phyloP scores from a whole-genome alignment of 2,113 vertebrate species.

The Elephas maximus region DNA sequence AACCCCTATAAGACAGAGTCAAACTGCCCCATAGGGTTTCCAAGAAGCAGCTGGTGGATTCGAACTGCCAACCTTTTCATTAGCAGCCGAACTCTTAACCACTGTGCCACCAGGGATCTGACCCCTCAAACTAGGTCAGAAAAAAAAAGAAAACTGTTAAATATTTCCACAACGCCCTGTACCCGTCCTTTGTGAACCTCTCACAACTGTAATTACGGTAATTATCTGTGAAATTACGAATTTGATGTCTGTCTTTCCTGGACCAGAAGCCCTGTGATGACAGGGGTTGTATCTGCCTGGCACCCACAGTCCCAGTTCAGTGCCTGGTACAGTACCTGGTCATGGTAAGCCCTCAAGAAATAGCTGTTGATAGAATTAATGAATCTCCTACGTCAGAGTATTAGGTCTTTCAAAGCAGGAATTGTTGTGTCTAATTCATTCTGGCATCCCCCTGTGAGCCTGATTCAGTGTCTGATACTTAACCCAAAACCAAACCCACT shows the following conservation, averaged over 20 bases:
- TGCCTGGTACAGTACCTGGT: no score
- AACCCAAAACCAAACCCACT: no score
- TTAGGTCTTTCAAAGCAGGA: neutral
- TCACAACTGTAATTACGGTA: neutral
- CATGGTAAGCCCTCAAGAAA: neutral
- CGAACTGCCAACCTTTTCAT: no score
- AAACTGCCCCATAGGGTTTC: no score
- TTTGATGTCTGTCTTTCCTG: neutral
- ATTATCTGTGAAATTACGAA: neutral
- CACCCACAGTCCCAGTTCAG: neutral
- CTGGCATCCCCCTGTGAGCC: neutral
- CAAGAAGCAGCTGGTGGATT: no score
- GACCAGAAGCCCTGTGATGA: neutral
- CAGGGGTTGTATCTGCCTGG: neutral
- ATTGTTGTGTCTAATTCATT: neutral
- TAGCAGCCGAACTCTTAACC: no score
- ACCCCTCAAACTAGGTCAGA: neutral
- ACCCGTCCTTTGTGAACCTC: neutral
- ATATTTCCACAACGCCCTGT: neutral
- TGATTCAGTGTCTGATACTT: neutral
- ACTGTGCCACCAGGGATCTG: neutral
- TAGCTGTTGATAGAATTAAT: neutral
- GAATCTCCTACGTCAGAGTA: neutral
- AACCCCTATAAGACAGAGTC: no score
- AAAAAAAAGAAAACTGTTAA: neutral